Evolutionary conservation across 2,113 vertebrate species (phyloP).

Genomic region (Hydrochoerus hydrochaeris): DNA sequence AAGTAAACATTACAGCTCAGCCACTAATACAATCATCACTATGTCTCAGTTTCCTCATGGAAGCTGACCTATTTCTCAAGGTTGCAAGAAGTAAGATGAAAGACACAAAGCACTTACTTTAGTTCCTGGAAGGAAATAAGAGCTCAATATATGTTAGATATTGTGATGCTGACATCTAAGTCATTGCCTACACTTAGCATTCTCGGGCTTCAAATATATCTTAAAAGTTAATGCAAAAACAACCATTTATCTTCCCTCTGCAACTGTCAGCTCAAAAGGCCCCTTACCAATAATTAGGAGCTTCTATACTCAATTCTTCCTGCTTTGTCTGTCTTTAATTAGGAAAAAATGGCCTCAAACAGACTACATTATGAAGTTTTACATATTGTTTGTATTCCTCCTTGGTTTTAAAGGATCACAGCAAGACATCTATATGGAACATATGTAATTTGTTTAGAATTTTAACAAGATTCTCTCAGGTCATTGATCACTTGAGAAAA

Average conservation of each 20-base stretch:
- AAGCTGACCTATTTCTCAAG: neutral
- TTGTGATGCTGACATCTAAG: neutral
- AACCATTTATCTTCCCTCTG: neutral
- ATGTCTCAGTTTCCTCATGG: conserved; percentile 5
- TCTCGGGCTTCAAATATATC: neutral
- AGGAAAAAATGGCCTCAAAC: neutral
- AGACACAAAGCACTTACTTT: neutral
- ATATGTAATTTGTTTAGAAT: neutral
- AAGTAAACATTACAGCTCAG: neutral
- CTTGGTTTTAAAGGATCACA: conserved; percentile 13
- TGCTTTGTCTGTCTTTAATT: neutral
- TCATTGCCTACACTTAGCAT: neutral
- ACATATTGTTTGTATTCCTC: neutral
- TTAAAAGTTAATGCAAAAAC: neutral
- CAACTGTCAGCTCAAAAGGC: neutral
- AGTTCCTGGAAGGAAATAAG: neutral
- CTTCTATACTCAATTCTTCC: neutral
- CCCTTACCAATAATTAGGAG: neutral
- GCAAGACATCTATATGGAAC: neutral
- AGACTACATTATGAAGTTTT: neutral
- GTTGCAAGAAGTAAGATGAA: neutral
- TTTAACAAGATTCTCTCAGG: conserved; percentile 23
- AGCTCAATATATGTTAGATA: neutral
- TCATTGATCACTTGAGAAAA: conserved; percentile 35
- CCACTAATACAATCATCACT: neutral